Base-by-base conservation (phyloP, 53 echinoderm and acorn worm species). In the Holothuria leucospilota region DNA sequence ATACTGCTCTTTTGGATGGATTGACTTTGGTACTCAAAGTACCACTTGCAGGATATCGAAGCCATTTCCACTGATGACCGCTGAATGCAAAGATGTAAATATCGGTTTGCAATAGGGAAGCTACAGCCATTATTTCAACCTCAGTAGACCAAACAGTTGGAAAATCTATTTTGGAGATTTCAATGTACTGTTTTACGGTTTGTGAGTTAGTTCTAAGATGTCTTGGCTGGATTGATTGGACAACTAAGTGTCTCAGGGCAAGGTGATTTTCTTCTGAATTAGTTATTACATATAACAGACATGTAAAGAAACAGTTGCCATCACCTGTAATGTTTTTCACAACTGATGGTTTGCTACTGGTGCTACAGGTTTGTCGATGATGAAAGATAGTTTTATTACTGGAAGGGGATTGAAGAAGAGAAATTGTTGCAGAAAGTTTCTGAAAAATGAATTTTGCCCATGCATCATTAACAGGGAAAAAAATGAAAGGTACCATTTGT, bases 21-120 rank as follows among this genome's bases (percentile, higher is more conserved):
- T 73, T n/a, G 11, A 73, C 74, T 73, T 38, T 73, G 13, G 30
- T 38, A 15, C 40, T 42, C 3, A 73, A 16, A 39, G 30, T 73
- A 6, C 34, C 74, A 38, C 14, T 40, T 40, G 74, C 74, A 40
- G 74, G 74, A 38, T 40, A 73, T 30, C 74, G 13, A 8, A 73
- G 40, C 74, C 74, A 73, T n/a, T 73, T 73, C 74, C 74, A 73
- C 18, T 73, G 74, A 13, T 15, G 14, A 38, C 74, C 74, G 40
- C 14, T 13, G 7, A 73, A 38, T 40, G 74, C 74, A 73, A 40
- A 73, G 13, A n/a, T 39, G 14, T 73, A 73, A 9, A 73, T 73
- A 16, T 73, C 74, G n/a, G n/a, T n/a, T n/a, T n/a, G n/a, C n/a
- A n/a, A n/a, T n/a, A n/a, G n/a, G n/a, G n/a, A n/a, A n/a, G n/a